Conservation (phyloP, 2,113 vertebrate species). For the Phyllostomus discolor region DNA sequence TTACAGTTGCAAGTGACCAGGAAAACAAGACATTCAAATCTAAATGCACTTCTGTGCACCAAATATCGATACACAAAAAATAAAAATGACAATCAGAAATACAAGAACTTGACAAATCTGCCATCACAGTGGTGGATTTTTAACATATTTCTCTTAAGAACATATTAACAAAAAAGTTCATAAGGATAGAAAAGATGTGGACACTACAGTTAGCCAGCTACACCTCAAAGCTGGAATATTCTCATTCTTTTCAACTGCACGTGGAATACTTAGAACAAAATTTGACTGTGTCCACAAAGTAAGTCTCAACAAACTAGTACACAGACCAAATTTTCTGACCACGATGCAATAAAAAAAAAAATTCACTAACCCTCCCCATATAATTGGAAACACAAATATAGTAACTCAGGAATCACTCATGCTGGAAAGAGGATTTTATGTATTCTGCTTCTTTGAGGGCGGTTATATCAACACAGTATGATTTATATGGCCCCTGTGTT, state of each 20-base stretch:
- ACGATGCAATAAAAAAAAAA: neutral
- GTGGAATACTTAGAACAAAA: neutral
- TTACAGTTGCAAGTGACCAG: neutral
- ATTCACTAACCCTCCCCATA: neutral
- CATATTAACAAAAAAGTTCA: neutral
- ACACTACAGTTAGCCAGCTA: neutral
- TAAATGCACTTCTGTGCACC: neutral
- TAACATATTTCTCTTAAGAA: neutral
- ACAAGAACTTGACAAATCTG: neutral
- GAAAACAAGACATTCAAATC: neutral
- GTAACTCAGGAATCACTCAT: neutral
- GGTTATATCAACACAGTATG: neutral
- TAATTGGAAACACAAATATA: neutral
- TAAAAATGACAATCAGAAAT: neutral
- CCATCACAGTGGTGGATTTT: neutral
- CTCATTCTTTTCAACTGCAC: neutral
- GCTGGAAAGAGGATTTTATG: neutral
- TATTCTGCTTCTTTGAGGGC: constrained; percentile 3
- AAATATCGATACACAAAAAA: neutral
- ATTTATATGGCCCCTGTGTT: neutral
- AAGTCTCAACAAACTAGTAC: neutral
- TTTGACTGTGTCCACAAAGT: neutral
- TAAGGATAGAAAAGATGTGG: neutral
- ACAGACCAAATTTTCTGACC: neutral
- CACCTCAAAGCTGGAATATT: neutral